A percentile compares a stretch with the other conserved stretches of the same genome.
Conservation (phyloP, 2,113 vertebrate genomes). For the Proteles cristata region DNA sequence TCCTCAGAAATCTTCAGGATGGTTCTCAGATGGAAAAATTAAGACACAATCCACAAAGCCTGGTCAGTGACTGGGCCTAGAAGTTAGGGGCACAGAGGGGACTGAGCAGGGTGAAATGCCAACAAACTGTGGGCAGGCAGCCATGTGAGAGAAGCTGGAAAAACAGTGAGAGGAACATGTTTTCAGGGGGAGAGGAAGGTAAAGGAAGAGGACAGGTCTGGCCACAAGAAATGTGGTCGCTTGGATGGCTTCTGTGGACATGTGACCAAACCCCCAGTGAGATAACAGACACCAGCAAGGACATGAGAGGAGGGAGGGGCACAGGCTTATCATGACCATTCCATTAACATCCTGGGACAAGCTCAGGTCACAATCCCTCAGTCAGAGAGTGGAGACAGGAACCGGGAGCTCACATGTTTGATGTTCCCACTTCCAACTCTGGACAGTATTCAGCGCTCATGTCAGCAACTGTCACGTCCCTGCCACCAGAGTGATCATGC, state of each 20-base stretch:
- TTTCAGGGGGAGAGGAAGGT: not conserved
- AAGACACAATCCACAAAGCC: not conserved
- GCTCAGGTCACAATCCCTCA: not conserved
- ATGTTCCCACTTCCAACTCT: not conserved
- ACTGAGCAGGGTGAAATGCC: not conserved
- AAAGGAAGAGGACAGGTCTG: not conserved
- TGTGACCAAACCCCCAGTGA: not conserved
- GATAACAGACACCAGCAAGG: too few species aligned
- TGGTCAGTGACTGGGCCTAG: not conserved
- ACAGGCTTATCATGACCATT: not conserved
- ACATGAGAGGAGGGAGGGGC: not conserved
- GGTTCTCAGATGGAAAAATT: not conserved
- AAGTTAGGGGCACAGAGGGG: not conserved
- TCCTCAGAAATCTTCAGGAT: not conserved
- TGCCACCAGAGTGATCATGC: not conserved
- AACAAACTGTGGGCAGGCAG: not conserved
- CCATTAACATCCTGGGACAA: fast-evolving
- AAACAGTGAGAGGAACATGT: too few species aligned
- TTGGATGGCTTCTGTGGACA: not conserved
- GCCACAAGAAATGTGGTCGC: not conserved
- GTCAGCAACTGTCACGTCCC: not conserved
- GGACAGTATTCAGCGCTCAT: not conserved
- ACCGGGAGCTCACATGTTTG: not conserved
- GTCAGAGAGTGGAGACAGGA: not conserved
- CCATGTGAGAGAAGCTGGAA: not conserved